A percentile compares a stretch with the other conserved stretches of the same genome.
Evolutionary conservation across 2,113 vertebrate genomes (phyloP).

Genomic region (Hippocampus barbouri): DNA sequence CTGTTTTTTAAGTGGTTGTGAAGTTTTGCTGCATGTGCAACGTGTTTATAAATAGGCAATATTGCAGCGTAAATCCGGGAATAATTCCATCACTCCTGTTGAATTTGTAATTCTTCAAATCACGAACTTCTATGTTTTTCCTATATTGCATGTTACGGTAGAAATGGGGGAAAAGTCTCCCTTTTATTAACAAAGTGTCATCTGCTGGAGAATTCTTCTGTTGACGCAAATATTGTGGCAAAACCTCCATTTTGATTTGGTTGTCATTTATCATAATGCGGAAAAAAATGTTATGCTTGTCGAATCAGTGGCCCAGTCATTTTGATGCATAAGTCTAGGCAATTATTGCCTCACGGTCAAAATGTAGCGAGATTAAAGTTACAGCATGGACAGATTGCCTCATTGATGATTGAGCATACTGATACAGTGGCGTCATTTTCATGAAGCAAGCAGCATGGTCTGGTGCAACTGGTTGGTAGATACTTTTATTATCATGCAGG

Average conservation of each 20-base stretch:
- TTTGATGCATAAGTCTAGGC: slow-evolving; percentile 7
- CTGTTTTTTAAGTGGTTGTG: background rate
- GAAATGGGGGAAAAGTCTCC: background rate
- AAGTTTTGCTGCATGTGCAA: background rate
- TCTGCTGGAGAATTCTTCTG: background rate
- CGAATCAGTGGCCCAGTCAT: slow-evolving; percentile 17
- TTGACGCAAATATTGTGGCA: background rate
- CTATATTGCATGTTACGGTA: background rate
- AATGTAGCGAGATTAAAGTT: slow-evolving; percentile 15
- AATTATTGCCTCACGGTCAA: slow-evolving; percentile 16
- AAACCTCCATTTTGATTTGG: slow-evolving; percentile 2
- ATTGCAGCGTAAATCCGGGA: background rate
- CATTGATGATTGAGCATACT: slow-evolving; percentile 27
- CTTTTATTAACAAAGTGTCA: background rate
- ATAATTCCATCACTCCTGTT: background rate
- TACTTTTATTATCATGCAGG: background rate
- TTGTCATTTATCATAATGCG: background rate
- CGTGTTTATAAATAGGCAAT: background rate
- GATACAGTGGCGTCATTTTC: slow-evolving; percentile 33
- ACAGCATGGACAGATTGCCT: slow-evolving; percentile 17
- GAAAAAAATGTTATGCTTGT: background rate
- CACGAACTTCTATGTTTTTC: background rate
- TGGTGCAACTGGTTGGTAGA: slow-evolving; percentile 11
- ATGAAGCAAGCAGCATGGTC: slow-evolving; percentile 28
- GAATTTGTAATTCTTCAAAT: background rate